Percentiles rank a stretch among this genome's conserved stretches.
These are phyloP conservation scores for Anas flavirostris DNA, from an alignment of 2,797 vertebrate species.

Conservation along the genomic window DNA sequence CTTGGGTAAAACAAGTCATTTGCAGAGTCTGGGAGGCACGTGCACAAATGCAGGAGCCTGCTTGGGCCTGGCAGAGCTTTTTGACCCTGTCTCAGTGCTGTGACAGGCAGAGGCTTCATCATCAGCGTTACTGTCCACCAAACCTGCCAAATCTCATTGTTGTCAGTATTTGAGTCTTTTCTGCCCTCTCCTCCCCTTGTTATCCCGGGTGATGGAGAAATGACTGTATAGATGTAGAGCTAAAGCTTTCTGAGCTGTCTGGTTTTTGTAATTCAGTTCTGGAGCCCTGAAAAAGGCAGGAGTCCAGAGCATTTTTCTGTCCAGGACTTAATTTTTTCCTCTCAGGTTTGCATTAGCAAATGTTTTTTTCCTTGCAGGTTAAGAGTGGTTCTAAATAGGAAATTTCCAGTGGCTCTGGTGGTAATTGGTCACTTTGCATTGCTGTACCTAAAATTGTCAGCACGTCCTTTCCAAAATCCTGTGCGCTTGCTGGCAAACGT, in stretches of 20 bases:
- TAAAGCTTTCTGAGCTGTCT: neutral
- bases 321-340: slow-evolving; percentile 31
- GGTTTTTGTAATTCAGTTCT: neutral
- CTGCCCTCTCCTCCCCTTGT: neutral
- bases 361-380: neutral
- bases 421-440: neutral
- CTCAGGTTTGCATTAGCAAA: neutral
- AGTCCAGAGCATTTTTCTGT: slow-evolving; percentile 32
- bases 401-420: neutral
- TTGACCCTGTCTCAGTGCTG: neutral
- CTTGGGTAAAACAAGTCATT: neutral
- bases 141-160: neutral
- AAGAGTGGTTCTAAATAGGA: neutral
- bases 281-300: slow-evolving; percentile 30
- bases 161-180: neutral
- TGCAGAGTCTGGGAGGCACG: neutral
- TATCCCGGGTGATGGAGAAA: neutral
- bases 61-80: neutral
- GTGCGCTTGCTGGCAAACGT: neutral
- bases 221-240: neutral
- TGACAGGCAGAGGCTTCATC: neutral
- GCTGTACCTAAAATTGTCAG: neutral
- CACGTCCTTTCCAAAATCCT: neutral
- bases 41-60: neutral
- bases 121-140: neutral